Percentiles rank a stretch among this genome's conserved stretches.
phyloP scores from a whole-genome alignment of 2,113 vertebrate species.

The Podiceps cristatus region DNA sequence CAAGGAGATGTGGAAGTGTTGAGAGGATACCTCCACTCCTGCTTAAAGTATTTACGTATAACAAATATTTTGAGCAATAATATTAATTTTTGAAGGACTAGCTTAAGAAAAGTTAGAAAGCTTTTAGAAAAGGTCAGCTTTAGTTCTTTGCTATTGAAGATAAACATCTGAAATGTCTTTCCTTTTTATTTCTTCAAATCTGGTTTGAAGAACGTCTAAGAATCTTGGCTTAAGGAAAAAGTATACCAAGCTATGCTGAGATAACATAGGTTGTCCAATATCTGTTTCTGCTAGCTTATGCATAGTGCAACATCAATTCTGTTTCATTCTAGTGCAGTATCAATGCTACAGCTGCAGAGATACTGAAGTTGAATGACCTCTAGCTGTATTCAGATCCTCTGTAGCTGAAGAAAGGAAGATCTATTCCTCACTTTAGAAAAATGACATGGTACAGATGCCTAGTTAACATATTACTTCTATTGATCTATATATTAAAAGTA shows the following conservation, averaged over 20 bases:
- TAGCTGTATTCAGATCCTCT: not conserved
- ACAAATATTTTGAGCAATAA: not conserved
- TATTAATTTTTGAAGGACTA: not conserved
- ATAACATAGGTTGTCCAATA: not conserved
- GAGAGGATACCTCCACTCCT: not conserved
- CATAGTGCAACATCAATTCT: not conserved
- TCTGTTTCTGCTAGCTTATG: not conserved
- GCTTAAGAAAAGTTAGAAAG: not conserved
- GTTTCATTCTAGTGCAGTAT: not conserved
- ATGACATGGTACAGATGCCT: not conserved
- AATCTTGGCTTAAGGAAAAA: not conserved
- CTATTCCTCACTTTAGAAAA: not conserved
- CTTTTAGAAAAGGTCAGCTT: not conserved
- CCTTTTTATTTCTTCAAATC: not conserved
- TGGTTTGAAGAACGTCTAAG: not conserved
- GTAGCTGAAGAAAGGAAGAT: not conserved
- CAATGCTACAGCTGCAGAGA: not conserved
- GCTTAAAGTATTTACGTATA: not conserved
- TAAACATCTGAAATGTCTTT: not conserved
- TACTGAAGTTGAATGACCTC: not conserved
- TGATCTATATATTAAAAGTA: not conserved
- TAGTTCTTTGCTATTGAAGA: not conserved
- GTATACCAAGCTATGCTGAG: not conserved
- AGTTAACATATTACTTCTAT: not conserved
- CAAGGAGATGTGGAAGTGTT: rapidly evolving